These are phyloP conservation scores for Pterostichus madidus DNA, from an alignment of 2,888 invertebrate species.

Conservation along the genomic window DNA sequence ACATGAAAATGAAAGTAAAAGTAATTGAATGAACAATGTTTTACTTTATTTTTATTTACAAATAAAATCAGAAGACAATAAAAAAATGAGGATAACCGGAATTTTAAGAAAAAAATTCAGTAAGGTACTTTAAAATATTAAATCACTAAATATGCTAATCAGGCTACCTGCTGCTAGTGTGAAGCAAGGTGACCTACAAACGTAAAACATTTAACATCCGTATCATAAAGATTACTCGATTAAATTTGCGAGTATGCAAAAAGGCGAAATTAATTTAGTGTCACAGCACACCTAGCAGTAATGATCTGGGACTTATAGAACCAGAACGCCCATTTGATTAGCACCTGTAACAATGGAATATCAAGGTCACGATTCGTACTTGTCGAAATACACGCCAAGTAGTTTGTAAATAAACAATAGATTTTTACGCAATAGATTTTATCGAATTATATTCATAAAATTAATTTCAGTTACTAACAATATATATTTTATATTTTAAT, in stretches of 20 bases:
- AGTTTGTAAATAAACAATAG: constrained; percentile 15
- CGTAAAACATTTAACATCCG: constrained; percentile 28
- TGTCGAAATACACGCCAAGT: neutral
- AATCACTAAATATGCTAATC: constrained; percentile 34
- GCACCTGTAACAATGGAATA: constrained; percentile 43
- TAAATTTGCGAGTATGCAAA: constrained; percentile 18
- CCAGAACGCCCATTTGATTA: constrained; percentile 19
- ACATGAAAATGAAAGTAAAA: constrained; percentile 1
- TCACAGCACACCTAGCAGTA: constrained; percentile 32
- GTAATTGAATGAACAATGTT: neutral
- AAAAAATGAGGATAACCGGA: constrained; percentile 10
- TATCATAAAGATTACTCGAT: constrained; percentile 43
- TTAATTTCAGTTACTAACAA: too few species aligned
- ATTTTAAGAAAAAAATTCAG: constrained; percentile 36
- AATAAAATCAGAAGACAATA: neutral
- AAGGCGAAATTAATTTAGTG: constrained; percentile 42
- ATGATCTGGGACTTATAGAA: constrained; percentile 20
- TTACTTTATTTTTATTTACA: constrained; percentile 20
- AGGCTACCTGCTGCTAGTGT: neutral
- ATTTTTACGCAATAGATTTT: constrained; percentile 22
- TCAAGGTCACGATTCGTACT: constrained; percentile 21
- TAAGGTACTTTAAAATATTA: neutral
- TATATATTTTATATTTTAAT: too few species aligned
- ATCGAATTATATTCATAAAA: too few species aligned
- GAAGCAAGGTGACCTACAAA: constrained; percentile 45